phyloP scores from a whole-genome alignment of 2,888 invertebrate genomes.

The Listrodromus nycthemerus region DNA sequence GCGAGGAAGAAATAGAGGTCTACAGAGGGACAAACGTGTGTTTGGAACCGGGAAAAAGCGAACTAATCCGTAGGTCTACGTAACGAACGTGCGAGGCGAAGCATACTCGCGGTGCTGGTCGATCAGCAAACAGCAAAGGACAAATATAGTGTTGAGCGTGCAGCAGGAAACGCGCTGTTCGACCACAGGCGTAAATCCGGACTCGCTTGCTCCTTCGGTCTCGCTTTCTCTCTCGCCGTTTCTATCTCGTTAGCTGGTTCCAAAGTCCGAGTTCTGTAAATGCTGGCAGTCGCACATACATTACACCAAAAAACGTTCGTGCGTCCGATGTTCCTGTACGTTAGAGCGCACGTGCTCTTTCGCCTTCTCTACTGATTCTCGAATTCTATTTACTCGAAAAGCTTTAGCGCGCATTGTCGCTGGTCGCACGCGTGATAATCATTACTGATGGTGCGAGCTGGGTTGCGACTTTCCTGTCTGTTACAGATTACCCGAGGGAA shows the following conservation, averaged over 20 bases:
- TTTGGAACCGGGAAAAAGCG: slow-evolving; percentile 36
- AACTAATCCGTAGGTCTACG: slow-evolving; percentile 58
- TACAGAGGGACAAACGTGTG: neutral
- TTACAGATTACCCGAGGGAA: neutral
- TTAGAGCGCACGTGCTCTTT: slow-evolving; percentile 42
- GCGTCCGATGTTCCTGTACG: neutral
- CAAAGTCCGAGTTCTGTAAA: slow-evolving; percentile 2
- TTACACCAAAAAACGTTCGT: neutral
- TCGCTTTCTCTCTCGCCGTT: slow-evolving; percentile 3
- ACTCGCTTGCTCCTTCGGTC: neutral
- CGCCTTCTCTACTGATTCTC: slow-evolving; percentile 28
- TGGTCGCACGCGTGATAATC: slow-evolving; percentile 14
- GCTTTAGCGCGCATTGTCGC: slow-evolving; percentile 7
- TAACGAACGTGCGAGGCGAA: slow-evolving; percentile 58
- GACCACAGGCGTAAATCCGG: neutral
- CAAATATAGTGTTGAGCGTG: slow-evolving; percentile 62
- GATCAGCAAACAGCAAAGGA: slow-evolving; percentile 64
- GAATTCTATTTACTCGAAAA: slow-evolving; percentile 43
- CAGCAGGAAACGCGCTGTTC: slow-evolving; percentile 29
- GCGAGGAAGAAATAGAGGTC: neutral
- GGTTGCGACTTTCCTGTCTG: neutral
- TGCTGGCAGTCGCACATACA: neutral
- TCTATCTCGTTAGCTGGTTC: neutral
- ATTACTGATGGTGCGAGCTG: slow-evolving; percentile 19
- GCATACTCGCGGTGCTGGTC: slow-evolving; percentile 45